These are phyloP conservation scores for Fregetta grallaria DNA, from an alignment of 2,113 vertebrate species.

Conservation along the genomic window DNA sequence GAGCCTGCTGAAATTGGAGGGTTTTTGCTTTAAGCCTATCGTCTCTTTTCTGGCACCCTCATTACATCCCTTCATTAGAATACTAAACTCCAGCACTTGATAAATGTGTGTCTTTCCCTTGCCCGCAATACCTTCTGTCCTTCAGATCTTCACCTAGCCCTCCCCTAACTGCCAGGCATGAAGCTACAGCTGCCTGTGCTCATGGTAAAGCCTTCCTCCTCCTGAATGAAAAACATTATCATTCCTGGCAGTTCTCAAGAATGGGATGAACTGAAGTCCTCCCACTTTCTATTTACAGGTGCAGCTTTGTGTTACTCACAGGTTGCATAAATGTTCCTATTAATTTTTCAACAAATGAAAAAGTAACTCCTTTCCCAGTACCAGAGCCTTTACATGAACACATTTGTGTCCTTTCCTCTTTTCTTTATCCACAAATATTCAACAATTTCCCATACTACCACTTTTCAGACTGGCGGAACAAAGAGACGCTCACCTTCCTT, in stretches of 20 bases:
- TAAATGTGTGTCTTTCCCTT: rapidly evolving
- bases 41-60: neutral
- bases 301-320: neutral
- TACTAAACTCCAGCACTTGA: neutral
- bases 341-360: neutral
- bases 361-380: neutral
- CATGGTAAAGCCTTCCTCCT: rapidly evolving
- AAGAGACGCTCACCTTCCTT: no score
- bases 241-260: neutral
- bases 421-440: neutral
- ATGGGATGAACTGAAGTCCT: rapidly evolving
- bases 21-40: neutral
- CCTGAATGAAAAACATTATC: rapidly evolving
- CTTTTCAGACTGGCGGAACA: neutral
- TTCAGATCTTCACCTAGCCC: neutral
- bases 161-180: rapidly evolving
- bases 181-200: neutral
- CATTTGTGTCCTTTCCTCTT: neutral
- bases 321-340: rapidly evolving
- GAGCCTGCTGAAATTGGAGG: neutral
- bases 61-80: rapidly evolving
- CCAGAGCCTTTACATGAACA: neutral
- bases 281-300: rapidly evolving
- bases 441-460: neutral
- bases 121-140: rapidly evolving